Base-by-base conservation (phyloP, 2,888 invertebrate species). In the Tipula unca region DNA sequence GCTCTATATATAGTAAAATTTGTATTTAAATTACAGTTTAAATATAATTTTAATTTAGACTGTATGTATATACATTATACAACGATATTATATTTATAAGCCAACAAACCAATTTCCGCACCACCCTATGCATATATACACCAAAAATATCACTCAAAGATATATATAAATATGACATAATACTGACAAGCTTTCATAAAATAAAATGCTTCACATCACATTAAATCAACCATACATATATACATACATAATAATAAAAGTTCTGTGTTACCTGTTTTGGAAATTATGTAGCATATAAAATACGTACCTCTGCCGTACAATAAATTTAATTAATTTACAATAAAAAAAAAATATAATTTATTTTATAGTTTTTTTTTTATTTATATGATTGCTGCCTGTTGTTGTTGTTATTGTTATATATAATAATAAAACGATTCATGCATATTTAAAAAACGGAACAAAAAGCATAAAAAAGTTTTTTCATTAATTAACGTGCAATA, bases 281-380 rank as follows among this genome's bases (percentile, higher is more conserved):
- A 25, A 48, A 48, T 48, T 69, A 69, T 69, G 69, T 69, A 25
- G 10, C 25, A 10, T 69, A 25, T 69, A 69, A 69, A 69, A 10
- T 69, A 69, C n/a, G 48, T 69, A 25, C 20, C 2, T 69, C 4
- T 69, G 25, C 25, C 20, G 69, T 69, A 69, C 69, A 25, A 69
- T 69, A 69, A 69, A 69, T 69, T 69, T 69, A 69, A 69, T 69
- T 69, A 69, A 69, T 69, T 69, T 69, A 69, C 69, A 69, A 69
- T 69, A 69, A 69, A 54, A 54, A 17, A 69, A 25, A 69, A 69
- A 25, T 10, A 69, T 69, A 69, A 69, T 69, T 69, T 69, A 69
- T 69, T 69, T 69, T 69, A 69, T 69, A 69, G 69, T 69, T 69
- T 69, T 69, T 69, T 69, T 69, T 69, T 69, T 69, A 25, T 69